Evolutionary conservation across 2,113 vertebrate species (phyloP).

Genomic region (Gambusia affinis): DNA sequence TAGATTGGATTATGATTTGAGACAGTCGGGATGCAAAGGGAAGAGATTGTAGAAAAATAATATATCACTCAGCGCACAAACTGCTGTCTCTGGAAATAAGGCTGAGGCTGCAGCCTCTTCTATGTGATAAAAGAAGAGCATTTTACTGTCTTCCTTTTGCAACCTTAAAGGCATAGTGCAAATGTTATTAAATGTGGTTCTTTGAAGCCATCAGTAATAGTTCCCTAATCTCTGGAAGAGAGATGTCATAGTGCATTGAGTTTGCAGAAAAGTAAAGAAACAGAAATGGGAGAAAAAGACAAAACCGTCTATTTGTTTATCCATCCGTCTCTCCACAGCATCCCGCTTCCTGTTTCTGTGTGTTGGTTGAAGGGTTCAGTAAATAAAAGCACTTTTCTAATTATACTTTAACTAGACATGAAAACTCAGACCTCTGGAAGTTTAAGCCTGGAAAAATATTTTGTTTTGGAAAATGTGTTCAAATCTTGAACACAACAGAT

Average conservation of each 20-base stretch:
- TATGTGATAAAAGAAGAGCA: slow-evolving; percentile 55
- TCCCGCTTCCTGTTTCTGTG: no score
- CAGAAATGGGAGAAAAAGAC: no score
- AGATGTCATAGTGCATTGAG: neutral
- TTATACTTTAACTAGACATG: neutral
- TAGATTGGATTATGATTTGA: slow-evolving; percentile 79
- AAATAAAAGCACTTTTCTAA: neutral
- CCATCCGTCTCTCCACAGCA: no score
- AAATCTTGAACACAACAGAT: no score
- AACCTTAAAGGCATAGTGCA: neutral
- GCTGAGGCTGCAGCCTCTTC: slow-evolving; percentile 31
- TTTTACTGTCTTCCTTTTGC: slow-evolving; percentile 49
- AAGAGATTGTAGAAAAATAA: slow-evolving; percentile 78
- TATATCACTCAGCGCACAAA: slow-evolving; percentile 81
- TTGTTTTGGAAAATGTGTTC: no score
- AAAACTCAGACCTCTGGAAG: neutral
- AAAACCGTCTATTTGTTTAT: no score
- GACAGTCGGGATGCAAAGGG: slow-evolving; percentile 39
- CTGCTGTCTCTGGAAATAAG: slow-evolving; percentile 62
- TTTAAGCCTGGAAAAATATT: neutral
- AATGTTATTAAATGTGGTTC: no score
- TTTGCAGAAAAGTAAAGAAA: neutral
- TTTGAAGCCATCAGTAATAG: neutral
- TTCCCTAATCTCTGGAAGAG: neutral
- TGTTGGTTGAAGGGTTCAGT: no score